Percentiles rank a stretch among this genome's conserved stretches.
Conservation (phyloP, 2,888 invertebrate species). For the Pachydiplax longipennis region DNA sequence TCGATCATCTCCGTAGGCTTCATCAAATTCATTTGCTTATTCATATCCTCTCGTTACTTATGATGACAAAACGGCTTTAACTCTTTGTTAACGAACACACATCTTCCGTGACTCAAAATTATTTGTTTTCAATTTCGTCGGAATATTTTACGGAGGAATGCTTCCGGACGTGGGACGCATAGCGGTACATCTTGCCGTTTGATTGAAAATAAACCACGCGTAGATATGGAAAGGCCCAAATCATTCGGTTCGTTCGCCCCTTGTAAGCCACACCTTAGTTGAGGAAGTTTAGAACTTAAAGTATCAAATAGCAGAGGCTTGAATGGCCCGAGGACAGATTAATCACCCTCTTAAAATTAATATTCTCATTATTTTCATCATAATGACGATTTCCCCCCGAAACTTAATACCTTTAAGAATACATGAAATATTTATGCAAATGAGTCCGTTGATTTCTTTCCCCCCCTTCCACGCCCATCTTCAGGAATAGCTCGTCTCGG, state of each 20-base stretch:
- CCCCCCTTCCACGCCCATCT: neutral
- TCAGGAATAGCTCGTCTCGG: neutral
- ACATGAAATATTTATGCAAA: neutral
- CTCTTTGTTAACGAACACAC: no score
- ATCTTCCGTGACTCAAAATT: neutral
- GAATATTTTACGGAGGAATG: no score
- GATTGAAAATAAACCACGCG: neutral
- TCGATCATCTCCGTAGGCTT: neutral
- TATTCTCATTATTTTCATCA: neutral
- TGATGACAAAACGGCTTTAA: neutral
- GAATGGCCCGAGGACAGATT: neutral
- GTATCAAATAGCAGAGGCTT: neutral
- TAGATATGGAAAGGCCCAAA: neutral
- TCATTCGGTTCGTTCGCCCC: neutral
- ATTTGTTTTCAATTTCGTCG: no score
- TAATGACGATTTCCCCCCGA: neutral
- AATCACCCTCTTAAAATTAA: neutral
- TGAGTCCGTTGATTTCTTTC: neutral
- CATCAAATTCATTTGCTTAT: neutral
- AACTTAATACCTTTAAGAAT: neutral
- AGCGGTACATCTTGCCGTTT: neutral
- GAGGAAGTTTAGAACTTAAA: neutral
- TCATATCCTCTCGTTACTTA: neutral
- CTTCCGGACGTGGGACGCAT: neutral
- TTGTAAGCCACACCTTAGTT: neutral